Evolutionary conservation across 2,888 invertebrate genomes (phyloP), one percentile per base, ranked within the genome.

Genomic region (Azorinus chamasolen): DNA sequence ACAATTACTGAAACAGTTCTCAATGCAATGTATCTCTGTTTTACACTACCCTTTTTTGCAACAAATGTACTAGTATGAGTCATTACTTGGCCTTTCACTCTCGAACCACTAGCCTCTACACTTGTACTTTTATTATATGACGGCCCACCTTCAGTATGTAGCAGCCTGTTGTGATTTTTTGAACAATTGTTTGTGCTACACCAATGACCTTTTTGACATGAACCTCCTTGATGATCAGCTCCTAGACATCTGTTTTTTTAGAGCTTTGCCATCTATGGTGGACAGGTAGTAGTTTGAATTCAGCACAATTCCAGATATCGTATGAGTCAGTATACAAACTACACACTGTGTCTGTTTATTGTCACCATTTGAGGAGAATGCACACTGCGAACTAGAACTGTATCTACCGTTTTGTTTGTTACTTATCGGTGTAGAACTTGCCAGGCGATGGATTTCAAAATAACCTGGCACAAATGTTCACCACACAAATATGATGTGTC

Each of bases 1-100:
- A 81, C 12, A 25, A 65, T 74, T 12, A 81, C 74, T 14, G 80
- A 74, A 5, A 81, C 54, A 14, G 81, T 78, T 65, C 74, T 50
- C 16, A 80, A 22, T 16, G 37, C 64, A 20, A 71, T 66, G 50
- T 24, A 59, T 24, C 62, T n/a, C n/a, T n/a, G n/a, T 25, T 37
- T 25, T 12, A 14, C 24, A 45, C 16, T 8, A 16, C 18, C n/a
- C 6, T 10, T 41, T 12, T 41, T 27, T 8, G 12, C 2, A 18
- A 39, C 16, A 18, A 50, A 6, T 10, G 16, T 50, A 27, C 14
- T 32, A 5, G 18, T 39, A 18, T n/a, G 18, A n/a, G n/a, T n/a
- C n/a, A n/a, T n/a, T n/a, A n/a, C n/a, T 20, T 43, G 22, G 20
- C 43, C 22, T n/a, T n/a, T n/a, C n/a, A n/a, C n/a, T n/a, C n/a